These are phyloP conservation scores for Keiferia lycopersicella DNA, from an alignment of 2,888 invertebrate genomes.

Conservation along the genomic window DNA sequence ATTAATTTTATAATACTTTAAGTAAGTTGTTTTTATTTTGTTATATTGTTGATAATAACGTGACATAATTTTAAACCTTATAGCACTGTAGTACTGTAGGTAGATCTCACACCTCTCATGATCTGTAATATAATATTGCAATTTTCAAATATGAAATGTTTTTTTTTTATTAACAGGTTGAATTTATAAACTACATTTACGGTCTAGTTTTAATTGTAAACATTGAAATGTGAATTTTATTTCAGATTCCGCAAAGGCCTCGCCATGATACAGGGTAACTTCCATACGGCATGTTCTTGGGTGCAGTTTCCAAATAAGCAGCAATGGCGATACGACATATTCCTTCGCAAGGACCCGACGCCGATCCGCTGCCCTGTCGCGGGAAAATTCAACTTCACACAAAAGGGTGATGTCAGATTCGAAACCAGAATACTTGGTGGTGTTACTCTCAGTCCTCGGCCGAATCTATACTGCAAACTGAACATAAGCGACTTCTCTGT, in stretches of 20 bases:
- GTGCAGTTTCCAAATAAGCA: constrained; percentile 93
- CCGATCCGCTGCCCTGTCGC: constrained; percentile 97
- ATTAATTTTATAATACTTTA: too few species aligned
- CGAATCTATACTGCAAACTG: constrained; percentile 94
- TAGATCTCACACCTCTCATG: too few species aligned
- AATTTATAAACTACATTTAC: too few species aligned
- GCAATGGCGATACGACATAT: constrained; percentile 93
- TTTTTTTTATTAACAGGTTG: too few species aligned
- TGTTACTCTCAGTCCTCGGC: constrained; percentile 95
- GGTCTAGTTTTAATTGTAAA: too few species aligned
- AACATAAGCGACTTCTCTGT: constrained; percentile 98
- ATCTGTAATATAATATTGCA: too few species aligned
- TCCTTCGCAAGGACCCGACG: constrained; percentile 92
- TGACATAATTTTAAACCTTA: too few species aligned
- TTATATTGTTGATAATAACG: too few species aligned
- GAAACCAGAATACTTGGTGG: constrained; percentile 97
- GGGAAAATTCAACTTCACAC: constrained; percentile 97
- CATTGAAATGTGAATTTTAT: not conserved
- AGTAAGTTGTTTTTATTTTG: too few species aligned
- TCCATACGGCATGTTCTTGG: constrained; percentile 97
- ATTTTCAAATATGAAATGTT: too few species aligned
- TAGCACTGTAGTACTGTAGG: too few species aligned
- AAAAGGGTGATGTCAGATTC: constrained; percentile 94
- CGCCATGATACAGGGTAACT: constrained; percentile 94
- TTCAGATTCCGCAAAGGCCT: constrained; percentile 91